phyloP scores from a whole-genome alignment of 2,113 vertebrate species.

The Galeopterus variegatus region DNA sequence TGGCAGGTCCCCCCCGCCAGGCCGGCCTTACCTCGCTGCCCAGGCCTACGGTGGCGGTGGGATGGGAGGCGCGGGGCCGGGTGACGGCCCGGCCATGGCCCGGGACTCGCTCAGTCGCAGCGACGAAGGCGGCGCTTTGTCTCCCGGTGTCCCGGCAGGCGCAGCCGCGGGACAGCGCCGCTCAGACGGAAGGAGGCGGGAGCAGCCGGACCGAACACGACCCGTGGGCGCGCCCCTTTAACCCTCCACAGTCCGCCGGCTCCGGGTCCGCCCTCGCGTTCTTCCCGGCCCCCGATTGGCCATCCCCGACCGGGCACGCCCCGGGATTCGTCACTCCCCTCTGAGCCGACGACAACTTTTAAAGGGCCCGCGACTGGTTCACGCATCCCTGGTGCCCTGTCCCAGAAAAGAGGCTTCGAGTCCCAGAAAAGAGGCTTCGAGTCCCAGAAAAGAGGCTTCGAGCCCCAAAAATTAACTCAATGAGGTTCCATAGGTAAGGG shows the following conservation, averaged over 20 bases:
- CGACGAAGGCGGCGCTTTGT: constrained; percentile 66
- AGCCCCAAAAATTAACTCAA: fast-evolving
- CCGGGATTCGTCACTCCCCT: not conserved
- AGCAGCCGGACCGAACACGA: fast-evolving
- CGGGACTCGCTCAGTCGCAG: not conserved
- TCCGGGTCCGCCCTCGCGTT: not conserved
- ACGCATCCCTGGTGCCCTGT: not conserved
- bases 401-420: not conserved
- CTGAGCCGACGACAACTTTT: constrained; percentile 34
- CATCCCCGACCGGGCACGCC: not conserved
- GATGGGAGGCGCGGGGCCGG: not conserved
- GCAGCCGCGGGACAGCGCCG: not conserved
- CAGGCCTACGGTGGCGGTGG: constrained; percentile 26
- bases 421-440: too few relatives aligned
- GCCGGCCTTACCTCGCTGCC: constrained; percentile 70
- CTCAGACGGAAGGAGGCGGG: not conserved
- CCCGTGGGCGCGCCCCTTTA: constrained; percentile 59
- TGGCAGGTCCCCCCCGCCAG: not conserved
- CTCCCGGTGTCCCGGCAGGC: not conserved
- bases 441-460: not conserved
- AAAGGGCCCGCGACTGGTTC: constrained; percentile 56
- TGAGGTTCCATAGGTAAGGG: not conserved
- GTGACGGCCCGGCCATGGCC: constrained; percentile 38
- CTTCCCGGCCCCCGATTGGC: constrained; percentile 19
- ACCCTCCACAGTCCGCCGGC: not conserved